A percentile compares a stretch with the other conserved stretches of the same genome.
Evolutionary conservation across 2,888 invertebrate species (phyloP).

Genomic region (Aporophyla lueneburgensis): DNA sequence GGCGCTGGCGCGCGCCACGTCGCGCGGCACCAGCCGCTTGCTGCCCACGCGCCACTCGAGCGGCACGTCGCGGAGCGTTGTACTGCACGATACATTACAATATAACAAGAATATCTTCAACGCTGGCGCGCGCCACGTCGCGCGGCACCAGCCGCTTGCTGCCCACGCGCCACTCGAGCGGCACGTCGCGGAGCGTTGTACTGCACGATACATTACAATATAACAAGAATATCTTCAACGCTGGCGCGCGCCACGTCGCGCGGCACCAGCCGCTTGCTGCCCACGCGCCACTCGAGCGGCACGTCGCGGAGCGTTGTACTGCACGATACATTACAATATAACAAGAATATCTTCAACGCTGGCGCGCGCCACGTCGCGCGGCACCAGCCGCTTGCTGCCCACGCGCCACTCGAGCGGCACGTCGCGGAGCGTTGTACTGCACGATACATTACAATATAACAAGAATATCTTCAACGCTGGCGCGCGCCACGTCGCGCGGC

Average conservation of each 20-base stretch:
- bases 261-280: slow-evolving; percentile 87
- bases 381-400: slow-evolving; percentile 86
- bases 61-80: slow-evolving; percentile 89
- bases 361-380: slow-evolving; percentile 83
- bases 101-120: not conserved
- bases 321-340: not conserved
- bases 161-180: slow-evolving; percentile 90
- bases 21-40: slow-evolving; percentile 85
- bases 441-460: not conserved
- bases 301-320: slow-evolving; percentile 89
- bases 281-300: slow-evolving; percentile 91
- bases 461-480: not conserved
- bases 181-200: slow-evolving; percentile 89
- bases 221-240: slow-evolving; percentile 19
- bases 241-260: slow-evolving; percentile 86
- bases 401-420: slow-evolving; percentile 91
- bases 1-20: slow-evolving; percentile 85
- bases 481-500: too few relatives aligned
- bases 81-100: slow-evolving; percentile 75
- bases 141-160: slow-evolving; percentile 86
- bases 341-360: slow-evolving; percentile 73
- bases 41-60: slow-evolving; percentile 90
- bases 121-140: slow-evolving; percentile 84
- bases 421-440: slow-evolving; percentile 89
- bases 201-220: slow-evolving; percentile 70